These are phyloP conservation scores for Myxocyprinus asiaticus DNA, from an alignment of 2,113 vertebrate species.

Conservation along the genomic window DNA sequence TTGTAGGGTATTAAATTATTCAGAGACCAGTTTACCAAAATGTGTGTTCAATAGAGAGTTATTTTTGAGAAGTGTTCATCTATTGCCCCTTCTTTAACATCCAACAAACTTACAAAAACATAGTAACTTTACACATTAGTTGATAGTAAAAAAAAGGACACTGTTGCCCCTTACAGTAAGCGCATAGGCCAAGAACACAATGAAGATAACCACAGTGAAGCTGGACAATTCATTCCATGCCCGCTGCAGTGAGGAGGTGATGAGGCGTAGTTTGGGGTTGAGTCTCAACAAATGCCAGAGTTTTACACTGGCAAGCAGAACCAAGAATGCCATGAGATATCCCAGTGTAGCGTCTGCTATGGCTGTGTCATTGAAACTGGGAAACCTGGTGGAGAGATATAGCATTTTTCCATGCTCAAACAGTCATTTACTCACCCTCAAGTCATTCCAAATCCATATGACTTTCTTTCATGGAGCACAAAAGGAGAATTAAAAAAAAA, in stretches of 20 bases:
- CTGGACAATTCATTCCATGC: constrained; percentile 95
- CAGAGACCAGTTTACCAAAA: neutral
- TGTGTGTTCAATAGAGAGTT: too few species aligned
- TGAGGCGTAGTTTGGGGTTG: constrained; percentile 93
- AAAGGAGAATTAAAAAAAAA: too few species aligned
- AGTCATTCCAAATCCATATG: too few species aligned
- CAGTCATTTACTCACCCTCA: too few species aligned
- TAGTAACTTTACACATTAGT: neutral
- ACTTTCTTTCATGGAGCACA: too few species aligned
- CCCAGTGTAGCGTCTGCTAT: constrained; percentile 85
- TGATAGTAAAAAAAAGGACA: too few species aligned
- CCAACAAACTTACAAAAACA: too few species aligned
- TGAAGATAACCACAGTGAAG: constrained; percentile 83
- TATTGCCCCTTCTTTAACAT: too few species aligned
- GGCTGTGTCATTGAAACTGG: constrained; percentile 89
- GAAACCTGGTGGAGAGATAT: constrained; percentile 68
- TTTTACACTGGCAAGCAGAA: constrained; percentile 90
- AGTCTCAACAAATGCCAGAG: constrained; percentile 93
- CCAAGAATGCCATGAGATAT: constrained; percentile 91
- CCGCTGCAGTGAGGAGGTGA: constrained; percentile 84
- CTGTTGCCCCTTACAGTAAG: constrained; percentile 78
- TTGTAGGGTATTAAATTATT: too few species aligned
- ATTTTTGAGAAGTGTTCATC: too few species aligned
- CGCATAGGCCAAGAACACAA: constrained; percentile 94
- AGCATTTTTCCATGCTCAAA: too few species aligned